Percentiles rank a stretch among this genome's conserved stretches.
Conservation (phyloP, 2,113 vertebrate species). For the Eolophus roseicapilla region DNA sequence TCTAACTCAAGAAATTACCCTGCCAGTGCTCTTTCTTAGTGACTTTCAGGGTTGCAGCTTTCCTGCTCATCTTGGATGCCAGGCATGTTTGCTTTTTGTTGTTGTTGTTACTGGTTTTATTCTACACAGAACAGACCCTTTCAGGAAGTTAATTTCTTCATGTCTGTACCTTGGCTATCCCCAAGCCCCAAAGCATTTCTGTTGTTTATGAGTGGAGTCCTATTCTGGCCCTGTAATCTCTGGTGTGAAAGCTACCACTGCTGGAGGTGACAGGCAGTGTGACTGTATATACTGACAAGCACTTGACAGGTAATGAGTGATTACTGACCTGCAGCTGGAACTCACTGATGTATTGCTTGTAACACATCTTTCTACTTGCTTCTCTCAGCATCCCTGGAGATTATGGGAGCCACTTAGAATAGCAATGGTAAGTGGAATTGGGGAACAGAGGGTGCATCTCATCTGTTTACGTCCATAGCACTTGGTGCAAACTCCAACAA, state of each 20-base stretch:
- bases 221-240: neutral
- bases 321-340: neutral
- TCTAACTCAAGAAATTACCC: neutral
- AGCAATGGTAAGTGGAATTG: neutral
- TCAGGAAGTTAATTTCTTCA: neutral
- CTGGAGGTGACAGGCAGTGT: neutral
- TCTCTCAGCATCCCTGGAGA: neutral
- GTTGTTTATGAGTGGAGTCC: neutral
- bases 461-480: neutral
- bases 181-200: neutral
- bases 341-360: neutral
- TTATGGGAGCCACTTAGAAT: neutral
- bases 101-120: neutral
- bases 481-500: neutral
- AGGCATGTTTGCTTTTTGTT: neutral
- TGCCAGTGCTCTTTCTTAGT: neutral
- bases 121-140: neutral
- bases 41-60: neutral
- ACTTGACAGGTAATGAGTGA: neutral
- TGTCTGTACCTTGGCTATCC: neutral
- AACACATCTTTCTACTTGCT: neutral
- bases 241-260: neutral
- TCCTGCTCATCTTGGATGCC: neutral
- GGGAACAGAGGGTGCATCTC: neutral
- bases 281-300: neutral